Evolutionary conservation across 2,888 invertebrate genomes (phyloP).

Genomic region (Aphidoletes aphidimyza): DNA sequence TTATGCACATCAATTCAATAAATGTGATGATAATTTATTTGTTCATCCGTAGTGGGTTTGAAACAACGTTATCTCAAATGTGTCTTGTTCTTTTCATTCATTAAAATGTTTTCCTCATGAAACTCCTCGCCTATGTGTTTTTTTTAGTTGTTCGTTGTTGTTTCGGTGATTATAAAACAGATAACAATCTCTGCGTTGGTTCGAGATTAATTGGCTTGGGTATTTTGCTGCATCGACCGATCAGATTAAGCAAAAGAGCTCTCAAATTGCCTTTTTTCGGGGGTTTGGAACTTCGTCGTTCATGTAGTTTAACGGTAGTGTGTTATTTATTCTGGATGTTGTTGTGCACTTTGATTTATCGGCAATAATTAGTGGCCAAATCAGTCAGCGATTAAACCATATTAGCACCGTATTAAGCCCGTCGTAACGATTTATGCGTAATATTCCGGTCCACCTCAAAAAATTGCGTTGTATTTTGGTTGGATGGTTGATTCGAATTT

Average conservation of each 20-base stretch:
- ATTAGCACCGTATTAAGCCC: neutral
- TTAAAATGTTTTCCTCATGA: neutral
- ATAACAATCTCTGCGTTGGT: neutral
- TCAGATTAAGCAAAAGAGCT: too few relatives aligned
- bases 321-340: neutral
- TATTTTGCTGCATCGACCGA: neutral
- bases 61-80: neutral
- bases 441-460: neutral
- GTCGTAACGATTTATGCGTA: neutral
- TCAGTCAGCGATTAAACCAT: neutral
- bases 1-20: neutral
- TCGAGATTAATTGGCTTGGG: neutral
- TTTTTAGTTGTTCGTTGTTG: too few relatives aligned
- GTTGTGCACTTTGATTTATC: constrained; percentile 22
- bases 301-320: constrained; percentile 5
- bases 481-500: too few relatives aligned
- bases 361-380: constrained; percentile 12
- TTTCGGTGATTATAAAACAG: too few relatives aligned
- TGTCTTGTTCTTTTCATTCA: neutral
- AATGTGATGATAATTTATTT: neutral
- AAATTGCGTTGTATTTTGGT: neutral
- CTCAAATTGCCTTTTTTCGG: too few relatives aligned
- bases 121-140: too few relatives aligned
- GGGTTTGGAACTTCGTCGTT: too few relatives aligned
- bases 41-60: neutral